Conservation (phyloP, 2,797 vertebrate genomes). For the Onychomys leucogaster region DNA sequence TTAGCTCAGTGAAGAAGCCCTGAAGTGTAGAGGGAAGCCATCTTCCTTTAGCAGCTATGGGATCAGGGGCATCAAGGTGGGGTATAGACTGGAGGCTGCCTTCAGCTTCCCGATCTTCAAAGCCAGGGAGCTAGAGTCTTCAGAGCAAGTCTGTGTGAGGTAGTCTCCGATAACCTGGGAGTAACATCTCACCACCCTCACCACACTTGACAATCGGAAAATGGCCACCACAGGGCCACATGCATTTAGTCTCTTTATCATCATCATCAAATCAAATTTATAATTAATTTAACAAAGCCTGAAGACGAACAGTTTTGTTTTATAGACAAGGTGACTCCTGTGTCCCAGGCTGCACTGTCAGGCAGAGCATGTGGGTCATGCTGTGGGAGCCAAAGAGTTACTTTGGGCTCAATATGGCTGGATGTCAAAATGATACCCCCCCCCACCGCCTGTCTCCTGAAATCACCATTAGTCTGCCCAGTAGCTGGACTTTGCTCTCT, state of each 20-base stretch:
- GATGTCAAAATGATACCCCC: background rate
- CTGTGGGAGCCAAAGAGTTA: background rate
- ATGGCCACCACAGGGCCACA: background rate
- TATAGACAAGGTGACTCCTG: accelerated
- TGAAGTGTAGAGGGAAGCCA: background rate
- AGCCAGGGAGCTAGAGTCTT: background rate
- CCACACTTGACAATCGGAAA: background rate
- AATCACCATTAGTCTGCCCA: background rate
- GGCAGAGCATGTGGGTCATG: accelerated
- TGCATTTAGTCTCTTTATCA: background rate
- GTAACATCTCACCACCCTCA: too few relatives aligned
- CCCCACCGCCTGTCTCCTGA: background rate
- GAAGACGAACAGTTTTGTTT: background rate
- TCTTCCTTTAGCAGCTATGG: background rate
- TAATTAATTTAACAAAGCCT: background rate
- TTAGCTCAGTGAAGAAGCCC: background rate
- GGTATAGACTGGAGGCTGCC: background rate
- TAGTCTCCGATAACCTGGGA: background rate
- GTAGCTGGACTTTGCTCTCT: background rate
- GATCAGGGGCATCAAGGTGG: background rate
- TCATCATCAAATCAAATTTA: background rate
- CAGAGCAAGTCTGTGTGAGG: background rate
- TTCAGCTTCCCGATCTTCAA: background rate
- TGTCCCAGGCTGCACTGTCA: background rate
- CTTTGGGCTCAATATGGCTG: background rate